Evolutionary conservation across 64 coral and sea anemone genomes (phyloP), one percentile per base, ranked within the genome.

Genomic region (Anthopleura sola): DNA sequence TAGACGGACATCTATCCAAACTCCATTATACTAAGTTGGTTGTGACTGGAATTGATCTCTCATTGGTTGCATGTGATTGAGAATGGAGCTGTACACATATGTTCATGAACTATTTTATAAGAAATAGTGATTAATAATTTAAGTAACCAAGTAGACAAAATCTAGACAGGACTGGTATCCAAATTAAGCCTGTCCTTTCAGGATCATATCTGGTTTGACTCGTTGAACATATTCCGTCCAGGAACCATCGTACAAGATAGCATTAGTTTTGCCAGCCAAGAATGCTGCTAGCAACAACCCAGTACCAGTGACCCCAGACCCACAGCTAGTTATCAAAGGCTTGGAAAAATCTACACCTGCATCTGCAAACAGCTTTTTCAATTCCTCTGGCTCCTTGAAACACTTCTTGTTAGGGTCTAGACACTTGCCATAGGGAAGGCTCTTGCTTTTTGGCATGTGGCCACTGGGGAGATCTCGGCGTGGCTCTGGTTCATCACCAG

Each of bases 151-250:
- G n/a, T n/a, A n/a, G n/a, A n/a, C n/a, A n/a, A n/a, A n/a, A n/a
- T n/a, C n/a, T n/a, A n/a, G 14, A 13, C 13, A 12, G 14, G 7
- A 17, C 16, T 13, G 50, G 16, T 12, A 53, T 53, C 50, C 7
- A 71, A 3, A 2, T 71, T 71, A 71, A 71, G 29, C 66, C 34
- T 55, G 5, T 83, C 36, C 85, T 50, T 92, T 92, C 24, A 87
- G 29, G 23, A 78, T 95, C 93, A 95, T 92, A 81, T 95, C 86
- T n/a, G 86, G 76, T 54, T 90, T 32, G 86, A 90, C 93, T 75
- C 90, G 90, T 75, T 95, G 93, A 8, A 85, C 90, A 81, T 84
- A 95, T 64, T 95, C 93, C 0, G 87, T 88, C 93, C 93, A 95
- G 18, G 93, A 92, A 15, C 93, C 93, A 92, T 95, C 93, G 34